Evolutionary conservation across 2,888 invertebrate genomes (phyloP), one percentile per base, ranked within the genome.

Genomic region (Drosophila dives): DNA sequence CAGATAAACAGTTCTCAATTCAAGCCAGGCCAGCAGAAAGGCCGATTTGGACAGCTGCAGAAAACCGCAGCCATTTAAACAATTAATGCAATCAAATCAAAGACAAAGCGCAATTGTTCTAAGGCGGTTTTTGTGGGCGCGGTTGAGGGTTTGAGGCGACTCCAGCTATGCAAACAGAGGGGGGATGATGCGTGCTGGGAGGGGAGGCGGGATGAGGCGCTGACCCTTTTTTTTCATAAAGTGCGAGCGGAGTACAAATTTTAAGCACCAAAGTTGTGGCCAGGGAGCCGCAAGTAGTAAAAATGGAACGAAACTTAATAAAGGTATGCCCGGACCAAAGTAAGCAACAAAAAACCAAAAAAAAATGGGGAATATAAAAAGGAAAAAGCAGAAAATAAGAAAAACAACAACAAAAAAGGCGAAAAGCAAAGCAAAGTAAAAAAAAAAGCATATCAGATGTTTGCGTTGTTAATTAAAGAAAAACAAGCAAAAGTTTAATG

Each of bases 381-480:
- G 23, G 15, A 45, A 45, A 20, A 64, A 40, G 38, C 34, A 51
- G 59, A 59, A 55, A 56, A 34, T 12, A 54, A 34, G 33, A 62
- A 56, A 66, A 74, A 64, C 42, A 60, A 73, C 51, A 79, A 66
- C 55, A 70, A 59, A 38, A 42, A 42, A 70, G 65, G 64, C 69
- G 56, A 68, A 67, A 68, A 26, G 54, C 26, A 55, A 45, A 54
- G 67, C 48, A 65, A 72, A 81, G 73, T 69, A 77, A 71, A 78
- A 72, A 56, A 29, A 70, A 77, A 72, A 79, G 83, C 84, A 83
- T 88, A 87, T 90, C 84, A 90, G 89, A 89, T 91, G 91, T 90
- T 91, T 90, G 86, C 86, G 87, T 90, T 90, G 91, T 90, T 90
- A 90, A 90, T 90, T 90, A 90, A 91, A 91, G 91, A 87, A 90